Evolutionary conservation across 2,888 invertebrate genomes (phyloP), one percentile per base, ranked within the genome.

Genomic region (Mamestra brassicae): DNA sequence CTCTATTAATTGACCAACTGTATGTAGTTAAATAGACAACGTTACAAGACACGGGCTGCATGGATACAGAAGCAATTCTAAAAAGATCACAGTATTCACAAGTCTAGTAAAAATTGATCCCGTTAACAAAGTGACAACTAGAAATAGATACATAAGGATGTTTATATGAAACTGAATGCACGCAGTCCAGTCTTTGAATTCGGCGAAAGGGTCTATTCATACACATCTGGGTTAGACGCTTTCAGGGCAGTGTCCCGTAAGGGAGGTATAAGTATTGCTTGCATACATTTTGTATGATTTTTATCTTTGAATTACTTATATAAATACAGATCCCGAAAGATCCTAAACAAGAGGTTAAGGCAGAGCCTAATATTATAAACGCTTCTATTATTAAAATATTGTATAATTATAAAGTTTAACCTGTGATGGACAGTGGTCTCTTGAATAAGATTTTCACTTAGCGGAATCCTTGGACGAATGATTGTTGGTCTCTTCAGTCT

Each of bases 401-500:
- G 67, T 84, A 76, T 76, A 84, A 15, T 68, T 84, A 76, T 76
- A 81, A 26, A 65, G 68, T 70, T 83, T 76, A 85, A 82, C 77
- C 83, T 86, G 85, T 84, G 68, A 85, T 83, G 80, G 86, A 83
- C 83, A 81, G 67, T 75, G 87, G 76, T 86, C 83, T 86, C 82
- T 76, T 76, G 70, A 72, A 77, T 64, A 76, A 70, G 71, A 80
- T 84, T 83, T 91, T 95, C 93, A 95, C 91, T 95, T 94, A 88
- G 93, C 90, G 85, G 91, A 89, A 86, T 96, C 96, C 94, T 96
- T 96, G 95, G 96, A 96, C 94, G 96, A 94, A 94, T 95, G 95
- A 86, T 96, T 96, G 93, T 95, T 96, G 90, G 94, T 95, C 88
- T 97, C 97, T 92, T 97, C 97, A 95, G 96, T 96, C 96, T 97